Percentiles rank a stretch among this genome's conserved stretches.
Evolutionary conservation across 2,113 vertebrate species (phyloP).

Genomic region (Xenopus tropicalis): DNA sequence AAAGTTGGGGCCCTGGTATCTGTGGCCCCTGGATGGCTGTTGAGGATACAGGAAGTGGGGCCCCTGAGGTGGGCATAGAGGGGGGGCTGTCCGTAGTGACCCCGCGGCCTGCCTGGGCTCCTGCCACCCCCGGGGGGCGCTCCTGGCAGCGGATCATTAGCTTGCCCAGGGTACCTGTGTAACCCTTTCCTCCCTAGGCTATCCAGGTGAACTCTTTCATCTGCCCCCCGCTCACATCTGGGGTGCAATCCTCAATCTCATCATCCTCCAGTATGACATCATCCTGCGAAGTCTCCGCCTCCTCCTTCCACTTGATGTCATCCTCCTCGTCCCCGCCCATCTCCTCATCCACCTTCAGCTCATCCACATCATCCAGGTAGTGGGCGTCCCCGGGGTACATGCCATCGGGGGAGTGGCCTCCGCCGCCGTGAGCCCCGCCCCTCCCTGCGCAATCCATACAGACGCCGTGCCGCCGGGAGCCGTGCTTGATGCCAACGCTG

Average conservation of each 20-base stretch:
- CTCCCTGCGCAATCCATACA: slow-evolving; percentile 87
- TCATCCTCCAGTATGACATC: slow-evolving; percentile 75
- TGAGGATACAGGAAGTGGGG: not conserved
- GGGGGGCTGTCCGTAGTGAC: no score
- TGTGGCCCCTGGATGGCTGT: not conserved
- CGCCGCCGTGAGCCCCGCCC: slow-evolving; percentile 76
- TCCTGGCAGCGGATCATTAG: not conserved
- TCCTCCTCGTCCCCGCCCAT: slow-evolving; percentile 77
- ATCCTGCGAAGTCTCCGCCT: slow-evolving; percentile 75
- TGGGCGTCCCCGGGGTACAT: slow-evolving; percentile 78
- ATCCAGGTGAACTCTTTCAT: slow-evolving; percentile 94
- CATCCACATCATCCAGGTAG: slow-evolving; percentile 78
- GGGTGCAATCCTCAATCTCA: slow-evolving; percentile 79
- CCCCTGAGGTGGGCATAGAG: no score
- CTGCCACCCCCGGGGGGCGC: not conserved
- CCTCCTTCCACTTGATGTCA: slow-evolving; percentile 77
- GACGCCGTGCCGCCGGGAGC: slow-evolving; percentile 90
- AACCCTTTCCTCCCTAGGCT: slow-evolving; percentile 69
- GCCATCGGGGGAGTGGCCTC: slow-evolving; percentile 80
- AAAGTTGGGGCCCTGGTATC: no score
- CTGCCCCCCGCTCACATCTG: slow-evolving; percentile 71
- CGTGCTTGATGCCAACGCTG: slow-evolving; percentile 96
- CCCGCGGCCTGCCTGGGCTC: slow-evolving; percentile 16
- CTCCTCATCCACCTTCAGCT: slow-evolving; percentile 73
- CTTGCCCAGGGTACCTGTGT: not conserved